A percentile compares a stretch with the other conserved stretches of the same genome.
Conservation (phyloP, 2,113 vertebrate species). For the Panthera leo region DNA sequence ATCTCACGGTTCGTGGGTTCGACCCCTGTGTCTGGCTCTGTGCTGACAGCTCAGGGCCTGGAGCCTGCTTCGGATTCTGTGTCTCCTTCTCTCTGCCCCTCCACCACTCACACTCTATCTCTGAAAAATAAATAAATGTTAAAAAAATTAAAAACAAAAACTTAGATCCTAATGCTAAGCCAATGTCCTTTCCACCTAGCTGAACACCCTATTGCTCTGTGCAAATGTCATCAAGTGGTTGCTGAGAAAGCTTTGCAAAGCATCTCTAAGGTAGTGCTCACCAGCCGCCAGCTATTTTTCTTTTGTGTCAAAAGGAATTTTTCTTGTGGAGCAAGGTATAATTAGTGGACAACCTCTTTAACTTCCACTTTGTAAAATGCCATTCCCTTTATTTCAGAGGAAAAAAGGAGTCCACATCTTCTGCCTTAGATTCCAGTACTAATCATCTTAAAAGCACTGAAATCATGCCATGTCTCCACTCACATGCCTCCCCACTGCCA, state of each 20-base stretch:
- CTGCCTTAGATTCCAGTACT: neutral
- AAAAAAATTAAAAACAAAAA: too few relatives aligned
- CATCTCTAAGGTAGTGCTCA: neutral
- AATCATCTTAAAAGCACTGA: neutral
- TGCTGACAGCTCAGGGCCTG: too few relatives aligned
- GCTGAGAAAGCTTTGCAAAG: neutral
- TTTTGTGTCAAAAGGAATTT: neutral
- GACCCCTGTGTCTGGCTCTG: too few relatives aligned
- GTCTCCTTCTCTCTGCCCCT: too few relatives aligned
- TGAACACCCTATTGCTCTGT: neutral
- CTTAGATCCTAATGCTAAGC: neutral
- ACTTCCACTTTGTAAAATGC: neutral
- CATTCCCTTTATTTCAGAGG: neutral
- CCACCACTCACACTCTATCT: too few relatives aligned
- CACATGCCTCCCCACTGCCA: neutral
- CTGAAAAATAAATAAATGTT: too few relatives aligned
- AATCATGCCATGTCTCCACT: neutral
- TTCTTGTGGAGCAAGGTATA: neutral
- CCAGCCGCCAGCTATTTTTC: neutral
- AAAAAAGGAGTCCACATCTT: neutral
- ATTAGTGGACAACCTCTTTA: neutral
- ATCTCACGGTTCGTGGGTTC: too few relatives aligned
- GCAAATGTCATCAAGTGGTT: neutral
- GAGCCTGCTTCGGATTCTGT: too few relatives aligned
- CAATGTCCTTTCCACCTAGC: neutral